Base-by-base conservation (phyloP, 2,797 vertebrate genomes). In the Novumbra hubbsi region DNA sequence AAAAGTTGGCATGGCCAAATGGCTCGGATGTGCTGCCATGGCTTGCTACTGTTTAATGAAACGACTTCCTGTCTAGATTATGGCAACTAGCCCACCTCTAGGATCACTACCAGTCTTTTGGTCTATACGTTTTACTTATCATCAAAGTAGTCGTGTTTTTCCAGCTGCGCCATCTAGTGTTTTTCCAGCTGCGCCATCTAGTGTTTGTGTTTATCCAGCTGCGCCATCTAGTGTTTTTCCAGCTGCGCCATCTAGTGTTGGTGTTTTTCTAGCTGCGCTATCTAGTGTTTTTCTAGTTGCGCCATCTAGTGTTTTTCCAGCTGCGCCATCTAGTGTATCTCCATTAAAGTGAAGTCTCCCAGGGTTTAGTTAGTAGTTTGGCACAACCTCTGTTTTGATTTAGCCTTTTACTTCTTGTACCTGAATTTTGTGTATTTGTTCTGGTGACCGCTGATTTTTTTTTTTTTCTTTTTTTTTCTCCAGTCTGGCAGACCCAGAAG, bases 401-500 rank as follows among this genome's bases (percentile, higher is more conserved):
- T 11, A 27, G 14, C 2, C 6, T 69, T 48, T 28, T 27, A 16
- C 12, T 30, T 66, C 28, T 4, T 68, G 66, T 45, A 9, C 14
- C 41, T 15, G 27, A 69, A 30, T 5, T 1, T 17, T 9, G 3
- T 69, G 41, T 48, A 8, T 73, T 60, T 75, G 21, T 71, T 15
- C 45, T 84, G 78, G 28, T 85, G 65, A 80, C 69, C 32, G 4
- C 5, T n/a, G n/a, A n/a, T n/a, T n/a, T n/a, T n/a, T n/a, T n/a
- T n/a, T n/a, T n/a, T n/a, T n/a, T n/a, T n/a, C n/a, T n/a, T n/a
- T n/a, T 5, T 16, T 69, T 34, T 48, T 5, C 66, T 17, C 83
- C 80, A 94, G 92, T 84, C 92, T 93, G 80, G 84, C 87, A 57
- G 91, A 94, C 5, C 77, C 88, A 5, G 93, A 93, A 30, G 76